Conservation (phyloP, 1,140 invertebrate genomes). For the Arion vulgaris region DNA sequence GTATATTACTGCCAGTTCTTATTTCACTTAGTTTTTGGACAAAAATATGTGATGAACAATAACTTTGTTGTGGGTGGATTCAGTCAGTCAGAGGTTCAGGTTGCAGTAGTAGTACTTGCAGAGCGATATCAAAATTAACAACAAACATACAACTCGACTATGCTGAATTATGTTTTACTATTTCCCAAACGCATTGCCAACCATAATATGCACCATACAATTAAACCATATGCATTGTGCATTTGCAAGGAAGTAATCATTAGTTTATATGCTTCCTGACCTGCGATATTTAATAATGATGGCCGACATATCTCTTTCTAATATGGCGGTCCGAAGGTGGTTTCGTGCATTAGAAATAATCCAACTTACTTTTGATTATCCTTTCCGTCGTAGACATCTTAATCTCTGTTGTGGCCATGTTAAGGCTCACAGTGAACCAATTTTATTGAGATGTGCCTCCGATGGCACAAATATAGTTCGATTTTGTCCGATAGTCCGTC, state of each 20-base stretch:
- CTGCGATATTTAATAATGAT: conserved; percentile 15
- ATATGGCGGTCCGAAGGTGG: conserved; percentile 59
- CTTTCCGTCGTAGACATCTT: conserved; percentile 83
- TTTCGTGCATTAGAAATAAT: conserved; percentile 35
- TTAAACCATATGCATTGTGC: too few relatives aligned
- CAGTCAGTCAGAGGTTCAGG: too few relatives aligned
- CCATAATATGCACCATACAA: too few relatives aligned
- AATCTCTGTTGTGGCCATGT: conserved; percentile 70
- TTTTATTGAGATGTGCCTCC: conserved; percentile 53
- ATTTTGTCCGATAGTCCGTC: conserved; percentile 57
- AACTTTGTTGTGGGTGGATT: too few relatives aligned
- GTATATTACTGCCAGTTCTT: too few relatives aligned
- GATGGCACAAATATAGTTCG: conserved; percentile 63
- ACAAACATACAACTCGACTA: too few relatives aligned
- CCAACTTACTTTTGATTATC: conserved; percentile 81
- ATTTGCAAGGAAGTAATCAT: background rate
- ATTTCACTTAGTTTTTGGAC: too few relatives aligned
- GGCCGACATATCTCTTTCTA: conserved; percentile 3
- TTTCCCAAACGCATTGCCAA: too few relatives aligned
- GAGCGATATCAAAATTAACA: too few relatives aligned
- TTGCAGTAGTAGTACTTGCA: too few relatives aligned
- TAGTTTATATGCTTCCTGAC: background rate
- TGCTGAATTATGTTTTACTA: too few relatives aligned
- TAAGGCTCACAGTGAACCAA: conserved; percentile 58
- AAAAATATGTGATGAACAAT: too few relatives aligned